Percentiles rank a stretch among this genome's conserved stretches.
Conservation (phyloP, 1,140 invertebrate species). For the Myzus persicae region DNA sequence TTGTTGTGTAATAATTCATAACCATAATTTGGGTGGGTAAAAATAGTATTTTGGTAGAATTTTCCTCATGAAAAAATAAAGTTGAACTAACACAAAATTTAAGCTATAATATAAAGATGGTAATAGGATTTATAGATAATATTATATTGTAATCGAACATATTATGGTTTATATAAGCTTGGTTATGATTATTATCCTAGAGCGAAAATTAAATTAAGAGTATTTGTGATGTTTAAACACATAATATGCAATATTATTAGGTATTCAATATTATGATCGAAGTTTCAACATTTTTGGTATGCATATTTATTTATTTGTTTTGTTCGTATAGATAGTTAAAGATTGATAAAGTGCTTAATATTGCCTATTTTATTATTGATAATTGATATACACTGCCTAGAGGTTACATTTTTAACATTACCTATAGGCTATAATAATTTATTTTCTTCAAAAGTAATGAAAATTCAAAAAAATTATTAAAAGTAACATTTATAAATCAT, state of each 20-base stretch:
- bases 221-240: no score
- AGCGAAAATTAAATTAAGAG: no score
- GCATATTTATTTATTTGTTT: background rate
- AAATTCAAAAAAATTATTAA: no score
- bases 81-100: background rate
- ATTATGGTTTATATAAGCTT: no score
- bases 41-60: background rate
- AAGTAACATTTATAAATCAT: no score
- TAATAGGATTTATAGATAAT: background rate
- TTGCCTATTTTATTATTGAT: no score
- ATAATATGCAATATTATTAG: background rate
- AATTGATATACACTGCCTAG: no score
- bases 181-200: no score
- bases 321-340: no score
- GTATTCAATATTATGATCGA: background rate
- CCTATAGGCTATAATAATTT: no score
- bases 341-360: no score
- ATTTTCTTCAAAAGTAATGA: no score
- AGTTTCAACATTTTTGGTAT: background rate
- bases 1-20: background rate
- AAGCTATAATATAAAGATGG: background rate
- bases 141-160: background rate
- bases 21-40: background rate
- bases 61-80: background rate
- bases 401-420: background rate